phyloP scores from a whole-genome alignment of 2,888 invertebrate species.

The Ryuthela nishihirai region DNA sequence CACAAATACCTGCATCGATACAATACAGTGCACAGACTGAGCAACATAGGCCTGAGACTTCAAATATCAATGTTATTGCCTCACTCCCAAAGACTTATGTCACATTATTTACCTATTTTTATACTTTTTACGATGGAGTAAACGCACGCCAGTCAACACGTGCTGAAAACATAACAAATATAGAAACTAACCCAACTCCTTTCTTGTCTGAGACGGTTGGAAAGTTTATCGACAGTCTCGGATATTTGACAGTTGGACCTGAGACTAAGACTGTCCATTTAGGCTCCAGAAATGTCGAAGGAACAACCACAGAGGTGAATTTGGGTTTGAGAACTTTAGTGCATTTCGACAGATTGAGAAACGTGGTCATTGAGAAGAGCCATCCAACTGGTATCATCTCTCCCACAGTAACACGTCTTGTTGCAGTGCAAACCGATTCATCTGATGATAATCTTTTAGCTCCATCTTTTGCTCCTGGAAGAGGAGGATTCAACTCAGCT shows the following conservation, averaged over 20 bases:
- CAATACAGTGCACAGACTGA: background rate
- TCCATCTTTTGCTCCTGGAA: too few species aligned
- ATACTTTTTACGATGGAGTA: slow-evolving; percentile 41
- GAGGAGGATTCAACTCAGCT: too few species aligned
- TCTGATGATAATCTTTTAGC: too few species aligned
- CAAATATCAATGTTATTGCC: slow-evolving; percentile 27
- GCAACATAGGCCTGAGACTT: background rate
- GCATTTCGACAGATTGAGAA: slow-evolving; percentile 38
- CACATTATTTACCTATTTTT: slow-evolving; percentile 41
- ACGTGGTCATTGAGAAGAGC: slow-evolving; percentile 26
- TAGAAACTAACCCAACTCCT: slow-evolving; percentile 17
- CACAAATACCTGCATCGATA: too few species aligned
- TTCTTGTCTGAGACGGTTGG: slow-evolving; percentile 33
- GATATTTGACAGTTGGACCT: slow-evolving; percentile 32
- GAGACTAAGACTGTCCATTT: slow-evolving; percentile 38
- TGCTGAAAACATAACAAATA: slow-evolving; percentile 38
- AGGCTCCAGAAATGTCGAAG: slow-evolving; percentile 39
- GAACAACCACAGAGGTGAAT: slow-evolving; percentile 43
- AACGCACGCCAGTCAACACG: slow-evolving; percentile 38
- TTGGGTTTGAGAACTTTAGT: slow-evolving; percentile 40
- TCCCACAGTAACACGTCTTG: too few species aligned
- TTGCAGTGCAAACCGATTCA: too few species aligned
- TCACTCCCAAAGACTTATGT: slow-evolving; percentile 37
- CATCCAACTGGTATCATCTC: slow-evolving; percentile 2
- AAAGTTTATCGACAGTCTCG: slow-evolving; percentile 34